Conservation (phyloP, 1,140 invertebrate genomes). For the Antheraea mylitta region DNA sequence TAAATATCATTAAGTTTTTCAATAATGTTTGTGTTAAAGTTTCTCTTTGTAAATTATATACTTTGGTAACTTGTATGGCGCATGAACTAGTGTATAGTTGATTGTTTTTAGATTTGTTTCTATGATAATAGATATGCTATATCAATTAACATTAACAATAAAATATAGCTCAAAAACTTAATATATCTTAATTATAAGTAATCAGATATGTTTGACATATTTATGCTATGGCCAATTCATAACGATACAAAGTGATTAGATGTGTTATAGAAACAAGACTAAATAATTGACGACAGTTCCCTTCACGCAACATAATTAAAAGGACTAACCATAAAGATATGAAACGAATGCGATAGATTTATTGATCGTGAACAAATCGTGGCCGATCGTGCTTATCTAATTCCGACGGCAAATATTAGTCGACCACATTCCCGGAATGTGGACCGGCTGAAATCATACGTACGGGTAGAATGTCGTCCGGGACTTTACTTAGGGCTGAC, state of each 20-base stretch:
- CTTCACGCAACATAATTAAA: not conserved
- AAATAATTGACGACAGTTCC: not conserved
- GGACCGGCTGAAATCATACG: constrained; percentile 14
- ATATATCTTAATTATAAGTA: too few relatives aligned
- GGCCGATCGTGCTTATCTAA: constrained; percentile 28
- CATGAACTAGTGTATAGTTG: too few relatives aligned
- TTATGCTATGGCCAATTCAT: too few relatives aligned
- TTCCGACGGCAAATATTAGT: constrained; percentile 29
- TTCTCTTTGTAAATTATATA: too few relatives aligned
- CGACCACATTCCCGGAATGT: constrained; percentile 28
- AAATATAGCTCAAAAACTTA: too few relatives aligned
- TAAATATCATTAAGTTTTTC: too few relatives aligned
- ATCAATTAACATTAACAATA: too few relatives aligned
- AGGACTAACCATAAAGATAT: constrained; percentile 2
- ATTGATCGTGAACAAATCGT: constrained; percentile 18
- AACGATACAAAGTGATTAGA: not conserved
- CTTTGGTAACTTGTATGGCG: too few relatives aligned
- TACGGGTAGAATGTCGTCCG: constrained; percentile 6
- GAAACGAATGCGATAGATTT: constrained; percentile 12
- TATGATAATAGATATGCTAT: too few relatives aligned
- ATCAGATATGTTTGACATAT: too few relatives aligned
- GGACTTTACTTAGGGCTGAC: not conserved
- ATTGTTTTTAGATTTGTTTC: too few relatives aligned
- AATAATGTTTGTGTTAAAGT: too few relatives aligned
- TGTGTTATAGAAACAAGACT: not conserved